These are phyloP conservation scores for Drosophila seclusa DNA, from an alignment of 2,888 invertebrate genomes.

Conservation along the genomic window DNA sequence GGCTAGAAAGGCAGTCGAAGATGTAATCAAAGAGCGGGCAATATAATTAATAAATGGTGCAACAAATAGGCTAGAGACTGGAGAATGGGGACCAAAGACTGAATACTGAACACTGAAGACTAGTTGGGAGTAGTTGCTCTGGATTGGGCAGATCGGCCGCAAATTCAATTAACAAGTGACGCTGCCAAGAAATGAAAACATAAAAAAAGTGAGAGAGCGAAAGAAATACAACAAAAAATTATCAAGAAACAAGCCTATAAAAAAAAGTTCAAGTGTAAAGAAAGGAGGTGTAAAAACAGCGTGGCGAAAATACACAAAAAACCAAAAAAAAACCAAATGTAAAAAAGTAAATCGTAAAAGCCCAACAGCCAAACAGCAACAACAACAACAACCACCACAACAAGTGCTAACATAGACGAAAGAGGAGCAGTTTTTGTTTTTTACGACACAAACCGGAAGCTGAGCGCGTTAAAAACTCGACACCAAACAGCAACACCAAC, in stretches of 20 bases:
- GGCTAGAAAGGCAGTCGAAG: conserved; percentile 47
- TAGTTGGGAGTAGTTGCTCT: neutral
- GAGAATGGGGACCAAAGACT: neutral
- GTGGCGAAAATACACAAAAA: conserved; percentile 43
- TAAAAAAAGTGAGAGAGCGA: conserved; percentile 25
- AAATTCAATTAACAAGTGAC: conserved; percentile 72
- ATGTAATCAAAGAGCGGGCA: conserved; percentile 27
- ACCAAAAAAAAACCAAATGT: conserved; percentile 1
- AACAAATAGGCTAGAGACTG: conserved; percentile 44
- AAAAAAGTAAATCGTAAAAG: conserved; percentile 56
- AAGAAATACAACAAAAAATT: conserved; percentile 36
- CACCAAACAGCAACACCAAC: conserved; percentile 19
- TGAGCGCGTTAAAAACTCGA: conserved; percentile 52
- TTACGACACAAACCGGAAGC: conserved; percentile 69
- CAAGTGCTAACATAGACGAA: conserved; percentile 43
- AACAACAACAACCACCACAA: conserved; percentile 19
- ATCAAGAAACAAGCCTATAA: conserved; percentile 56
- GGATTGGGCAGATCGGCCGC: conserved; percentile 45
- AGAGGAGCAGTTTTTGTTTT: conserved; percentile 60
- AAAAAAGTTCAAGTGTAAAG: conserved; percentile 64
- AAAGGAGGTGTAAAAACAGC: conserved; percentile 60
- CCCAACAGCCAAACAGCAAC: conserved; percentile 33
- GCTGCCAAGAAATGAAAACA: conserved; percentile 48
- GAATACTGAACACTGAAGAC: neutral
- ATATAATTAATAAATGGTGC: conserved; percentile 72